These are phyloP conservation scores for Delia radicum DNA, from an alignment of 1,140 invertebrate species.

Conservation along the genomic window DNA sequence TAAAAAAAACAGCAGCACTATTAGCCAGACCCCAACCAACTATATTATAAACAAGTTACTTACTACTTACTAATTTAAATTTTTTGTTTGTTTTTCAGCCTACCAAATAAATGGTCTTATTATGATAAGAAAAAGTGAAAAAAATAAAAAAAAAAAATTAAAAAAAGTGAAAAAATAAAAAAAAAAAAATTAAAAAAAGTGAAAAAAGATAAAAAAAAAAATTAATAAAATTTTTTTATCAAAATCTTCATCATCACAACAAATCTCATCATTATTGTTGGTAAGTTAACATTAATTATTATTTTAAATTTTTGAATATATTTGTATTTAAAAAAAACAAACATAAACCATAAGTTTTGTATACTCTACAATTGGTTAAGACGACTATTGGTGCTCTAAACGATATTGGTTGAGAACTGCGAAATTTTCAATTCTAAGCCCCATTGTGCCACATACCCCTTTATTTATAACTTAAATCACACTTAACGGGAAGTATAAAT, in stretches of 20 bases:
- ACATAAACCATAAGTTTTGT: too few relatives aligned
- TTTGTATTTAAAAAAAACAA: neutral
- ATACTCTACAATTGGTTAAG: too few relatives aligned
- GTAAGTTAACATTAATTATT: neutral
- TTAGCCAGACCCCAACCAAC: neutral
- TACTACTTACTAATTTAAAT: neutral
- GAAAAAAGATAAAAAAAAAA: neutral
- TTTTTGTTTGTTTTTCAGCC: neutral
- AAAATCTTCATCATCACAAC: neutral
- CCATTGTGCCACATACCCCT: too few relatives aligned
- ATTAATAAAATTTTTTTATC: neutral
- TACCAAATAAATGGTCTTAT: neutral
- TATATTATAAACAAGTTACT: conserved; percentile 6
- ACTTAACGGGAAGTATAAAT: too few relatives aligned
- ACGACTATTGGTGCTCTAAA: too few relatives aligned
- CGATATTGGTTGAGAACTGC: too few relatives aligned
- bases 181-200: neutral
- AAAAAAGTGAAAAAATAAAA: neutral
- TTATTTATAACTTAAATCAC: too few relatives aligned
- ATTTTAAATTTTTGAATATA: neutral
- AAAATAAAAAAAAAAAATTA: neutral
- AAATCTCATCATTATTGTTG: neutral
- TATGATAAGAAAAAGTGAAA: neutral
- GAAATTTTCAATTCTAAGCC: too few relatives aligned
- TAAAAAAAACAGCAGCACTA: neutral